Evolutionary conservation across 2,797 vertebrate genomes (phyloP).

Genomic region (Gallirallus australis): DNA sequence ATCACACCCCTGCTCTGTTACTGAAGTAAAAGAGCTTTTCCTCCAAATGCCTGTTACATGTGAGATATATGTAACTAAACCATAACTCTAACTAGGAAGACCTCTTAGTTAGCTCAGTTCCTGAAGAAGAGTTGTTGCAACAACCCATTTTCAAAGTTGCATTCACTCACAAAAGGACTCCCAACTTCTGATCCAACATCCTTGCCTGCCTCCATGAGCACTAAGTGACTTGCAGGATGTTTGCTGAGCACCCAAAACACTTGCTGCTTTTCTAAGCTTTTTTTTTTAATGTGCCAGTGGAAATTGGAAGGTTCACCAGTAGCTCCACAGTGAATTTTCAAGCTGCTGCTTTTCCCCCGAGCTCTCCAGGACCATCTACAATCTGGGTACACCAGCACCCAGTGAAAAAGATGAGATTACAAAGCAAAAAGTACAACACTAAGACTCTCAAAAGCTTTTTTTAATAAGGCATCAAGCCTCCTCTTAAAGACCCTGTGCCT

Average conservation of each 20-base stretch:
- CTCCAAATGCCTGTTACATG: not conserved
- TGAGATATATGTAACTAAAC: too few species aligned
- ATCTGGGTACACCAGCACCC: accelerated
- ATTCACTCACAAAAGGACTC: not conserved
- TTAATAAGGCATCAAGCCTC: too few species aligned
- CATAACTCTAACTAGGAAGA: not conserved
- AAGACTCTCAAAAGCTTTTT: not conserved
- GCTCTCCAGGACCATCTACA: not conserved
- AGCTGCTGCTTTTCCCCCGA: not conserved
- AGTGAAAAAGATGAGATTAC: accelerated
- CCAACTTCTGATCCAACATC: not conserved
- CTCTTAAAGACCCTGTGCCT: not conserved
- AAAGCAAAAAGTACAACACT: not conserved
- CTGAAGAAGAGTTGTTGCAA: not conserved
- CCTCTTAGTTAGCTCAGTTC: not conserved
- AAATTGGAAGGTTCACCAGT: not conserved
- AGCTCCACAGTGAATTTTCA: not conserved
- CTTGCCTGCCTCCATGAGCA: not conserved
- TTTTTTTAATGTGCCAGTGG: not conserved
- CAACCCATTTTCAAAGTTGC: not conserved
- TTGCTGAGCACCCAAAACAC: not conserved
- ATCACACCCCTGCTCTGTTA: not conserved
- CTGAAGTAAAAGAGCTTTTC: not conserved
- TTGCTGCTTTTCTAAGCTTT: not conserved
- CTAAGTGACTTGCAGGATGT: not conserved